Evolutionary conservation across 2,113 vertebrate species (phyloP).

Genomic region (Pseudonaja textilis): DNA sequence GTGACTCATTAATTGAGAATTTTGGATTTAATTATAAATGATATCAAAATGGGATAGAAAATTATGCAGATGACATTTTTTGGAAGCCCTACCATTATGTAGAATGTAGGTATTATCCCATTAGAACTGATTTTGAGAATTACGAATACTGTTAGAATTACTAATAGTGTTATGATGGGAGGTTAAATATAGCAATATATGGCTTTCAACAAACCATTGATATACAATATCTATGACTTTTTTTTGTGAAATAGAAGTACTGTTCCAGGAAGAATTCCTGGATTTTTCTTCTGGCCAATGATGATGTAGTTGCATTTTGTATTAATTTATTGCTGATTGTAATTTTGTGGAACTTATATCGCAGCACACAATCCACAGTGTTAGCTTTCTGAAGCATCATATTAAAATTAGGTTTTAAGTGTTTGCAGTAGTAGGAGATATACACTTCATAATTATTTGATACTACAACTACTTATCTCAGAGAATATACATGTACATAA

Average conservation of each 20-base stretch:
- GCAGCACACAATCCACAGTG: not conserved
- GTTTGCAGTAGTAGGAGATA: constrained; percentile 14
- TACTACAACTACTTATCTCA: not conserved
- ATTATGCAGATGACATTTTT: not conserved
- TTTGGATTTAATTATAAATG: not conserved
- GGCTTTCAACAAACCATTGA: not conserved
- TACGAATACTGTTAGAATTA: not conserved
- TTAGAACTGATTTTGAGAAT: not conserved
- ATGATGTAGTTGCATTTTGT: not conserved
- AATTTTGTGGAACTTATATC: constrained; percentile 6
- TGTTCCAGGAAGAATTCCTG: not conserved
- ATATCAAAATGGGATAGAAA: constrained; percentile 6
- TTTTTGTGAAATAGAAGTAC: not conserved
- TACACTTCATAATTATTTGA: constrained; percentile 1
- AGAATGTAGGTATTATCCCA: not conserved
- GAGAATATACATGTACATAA: not conserved
- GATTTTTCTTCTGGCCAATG: not conserved
- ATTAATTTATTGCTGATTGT: not conserved
- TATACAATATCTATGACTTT: not conserved
- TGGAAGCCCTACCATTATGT: not conserved
- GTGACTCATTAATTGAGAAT: not conserved
- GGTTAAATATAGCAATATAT: not conserved
- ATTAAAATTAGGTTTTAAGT: constrained; percentile 10
- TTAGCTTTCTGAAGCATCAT: not conserved
- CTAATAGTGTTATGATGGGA: not conserved